These are phyloP conservation scores for Alethe castanea DNA, from an alignment of 2,113 vertebrate species.

Conservation along the genomic window DNA sequence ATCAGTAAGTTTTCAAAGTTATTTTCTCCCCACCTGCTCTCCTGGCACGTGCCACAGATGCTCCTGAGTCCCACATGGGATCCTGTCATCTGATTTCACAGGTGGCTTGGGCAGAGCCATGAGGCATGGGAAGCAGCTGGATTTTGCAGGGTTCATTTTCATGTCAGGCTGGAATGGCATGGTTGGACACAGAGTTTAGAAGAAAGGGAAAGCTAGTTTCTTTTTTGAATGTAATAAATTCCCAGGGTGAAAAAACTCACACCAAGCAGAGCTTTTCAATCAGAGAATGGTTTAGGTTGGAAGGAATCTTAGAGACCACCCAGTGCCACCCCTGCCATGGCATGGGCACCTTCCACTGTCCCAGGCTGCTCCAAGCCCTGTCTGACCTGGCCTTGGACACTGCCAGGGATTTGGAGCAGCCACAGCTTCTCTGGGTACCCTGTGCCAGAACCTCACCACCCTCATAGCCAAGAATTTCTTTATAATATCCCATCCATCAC, in stretches of 20 bases:
- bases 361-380: rapidly evolving
- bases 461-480: rapidly evolving
- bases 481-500: rapidly evolving
- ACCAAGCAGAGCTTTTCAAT: not conserved
- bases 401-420: not conserved
- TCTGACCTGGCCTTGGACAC: not conserved
- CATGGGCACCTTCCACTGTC: rapidly evolving
- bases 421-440: not conserved
- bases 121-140: not conserved
- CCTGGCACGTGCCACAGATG: rapidly evolving
- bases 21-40: not conserved
- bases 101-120: not conserved
- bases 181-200: not conserved
- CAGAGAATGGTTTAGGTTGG: not conserved
- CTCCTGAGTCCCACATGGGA: rapidly evolving
- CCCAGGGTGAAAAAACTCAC: not conserved
- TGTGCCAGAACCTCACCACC: rapidly evolving
- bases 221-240: not conserved
- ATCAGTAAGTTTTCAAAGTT: not conserved
- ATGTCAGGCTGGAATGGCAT: not conserved
- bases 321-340: not conserved
- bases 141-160: not conserved
- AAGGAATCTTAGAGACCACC: not conserved
- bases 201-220: not conserved
- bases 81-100: not conserved